Evolutionary conservation across 2,888 invertebrate species (phyloP).

Genomic region (Icerya purchasi): DNA sequence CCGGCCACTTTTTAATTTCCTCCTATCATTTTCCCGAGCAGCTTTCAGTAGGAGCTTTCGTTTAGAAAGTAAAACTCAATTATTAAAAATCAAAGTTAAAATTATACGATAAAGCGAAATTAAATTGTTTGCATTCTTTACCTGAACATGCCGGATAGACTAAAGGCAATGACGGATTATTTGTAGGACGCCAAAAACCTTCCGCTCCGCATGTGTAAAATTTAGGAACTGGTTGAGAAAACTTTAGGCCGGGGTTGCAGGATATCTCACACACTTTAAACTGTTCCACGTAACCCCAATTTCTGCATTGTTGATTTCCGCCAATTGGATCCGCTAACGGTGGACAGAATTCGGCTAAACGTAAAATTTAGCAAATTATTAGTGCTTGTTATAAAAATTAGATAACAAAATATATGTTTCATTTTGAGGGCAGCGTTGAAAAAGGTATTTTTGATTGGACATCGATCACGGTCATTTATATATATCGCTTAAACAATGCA

Average conservation of each 20-base stretch:
- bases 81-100: neutral
- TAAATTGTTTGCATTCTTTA: constrained; percentile 27
- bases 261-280: constrained; percentile 86
- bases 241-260: constrained; percentile 64
- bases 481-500: too few species aligned
- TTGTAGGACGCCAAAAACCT: constrained; percentile 88
- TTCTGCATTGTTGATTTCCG: constrained; percentile 75
- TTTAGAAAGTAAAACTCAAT: neutral
- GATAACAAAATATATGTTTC: too few species aligned
- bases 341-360: constrained; percentile 74
- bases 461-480: too few species aligned
- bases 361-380: neutral
- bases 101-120: too few species aligned
- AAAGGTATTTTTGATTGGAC: too few species aligned
- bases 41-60: neutral
- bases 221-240: constrained; percentile 81
- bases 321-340: constrained; percentile 71
- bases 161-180: constrained; percentile 52
- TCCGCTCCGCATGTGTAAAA: constrained; percentile 97
- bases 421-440: too few species aligned
- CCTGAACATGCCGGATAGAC: constrained; percentile 82
- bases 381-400: too few species aligned
- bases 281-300: constrained; percentile 89
- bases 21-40: neutral
- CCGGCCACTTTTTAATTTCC: too few species aligned